phyloP scores from a whole-genome alignment of 2,888 invertebrate species.

The Therioaphis trifolii region DNA sequence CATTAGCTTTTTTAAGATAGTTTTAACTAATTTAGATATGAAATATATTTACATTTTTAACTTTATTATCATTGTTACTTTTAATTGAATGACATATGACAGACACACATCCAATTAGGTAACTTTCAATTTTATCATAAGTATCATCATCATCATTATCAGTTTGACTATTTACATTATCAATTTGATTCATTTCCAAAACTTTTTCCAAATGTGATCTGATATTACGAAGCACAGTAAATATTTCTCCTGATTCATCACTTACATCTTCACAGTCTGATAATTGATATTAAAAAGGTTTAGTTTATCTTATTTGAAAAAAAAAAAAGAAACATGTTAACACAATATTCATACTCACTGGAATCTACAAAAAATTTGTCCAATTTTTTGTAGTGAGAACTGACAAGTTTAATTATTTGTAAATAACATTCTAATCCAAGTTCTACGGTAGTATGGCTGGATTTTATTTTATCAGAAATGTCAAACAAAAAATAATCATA shows the following conservation, averaged over 20 bases:
- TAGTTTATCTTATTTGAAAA: not conserved
- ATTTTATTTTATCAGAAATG: conserved; percentile 32
- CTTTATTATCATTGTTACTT: not conserved
- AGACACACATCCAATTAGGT: conserved; percentile 41
- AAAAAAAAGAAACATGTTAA: not conserved
- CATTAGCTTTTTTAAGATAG: not conserved
- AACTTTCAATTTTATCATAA: conserved; percentile 38
- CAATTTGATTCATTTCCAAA: conserved; percentile 40
- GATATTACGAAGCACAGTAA: conserved; percentile 35
- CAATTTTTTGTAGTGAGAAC: conserved; percentile 49
- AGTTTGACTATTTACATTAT: not conserved
- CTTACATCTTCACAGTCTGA: conserved; percentile 15
- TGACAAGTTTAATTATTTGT: conserved; percentile 40
- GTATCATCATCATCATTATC: conserved; percentile 2
- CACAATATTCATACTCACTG: conserved; percentile 5
- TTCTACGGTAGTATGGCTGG: conserved; percentile 31
- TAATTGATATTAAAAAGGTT: not conserved
- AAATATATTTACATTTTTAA: conserved; percentile 46
- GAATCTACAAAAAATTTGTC: conserved; percentile 41
- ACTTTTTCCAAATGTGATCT: conserved; percentile 35
- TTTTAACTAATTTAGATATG: not conserved
- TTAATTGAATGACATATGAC: conserved; percentile 23
- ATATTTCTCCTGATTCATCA: conserved; percentile 27
- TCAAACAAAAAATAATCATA: conserved; percentile 54
- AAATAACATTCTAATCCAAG: conserved; percentile 52